A percentile compares a stretch with the other conserved stretches of the same genome.
Evolutionary conservation across 2,888 invertebrate species (phyloP).

Genomic region (Drosophila engyochracea): DNA sequence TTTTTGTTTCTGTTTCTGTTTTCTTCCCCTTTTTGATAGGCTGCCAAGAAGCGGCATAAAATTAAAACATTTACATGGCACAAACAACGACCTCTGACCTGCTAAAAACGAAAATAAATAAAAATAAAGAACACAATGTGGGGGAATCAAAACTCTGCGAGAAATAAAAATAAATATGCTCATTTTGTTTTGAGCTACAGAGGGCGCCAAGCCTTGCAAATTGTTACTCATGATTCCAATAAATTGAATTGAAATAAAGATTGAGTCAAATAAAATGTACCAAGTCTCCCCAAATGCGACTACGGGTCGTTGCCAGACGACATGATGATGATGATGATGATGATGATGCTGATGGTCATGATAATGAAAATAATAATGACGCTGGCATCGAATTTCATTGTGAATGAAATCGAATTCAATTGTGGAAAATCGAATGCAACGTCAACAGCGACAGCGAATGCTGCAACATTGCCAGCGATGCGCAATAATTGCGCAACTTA

Average conservation of each 20-base stretch:
- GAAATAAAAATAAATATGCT: constrained; percentile 51
- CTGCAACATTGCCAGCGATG: constrained; percentile 40
- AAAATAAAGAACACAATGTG: constrained; percentile 7
- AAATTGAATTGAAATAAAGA: constrained; percentile 49
- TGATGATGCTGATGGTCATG: constrained; percentile 50
- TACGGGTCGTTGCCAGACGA: constrained; percentile 43
- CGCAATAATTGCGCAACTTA: constrained; percentile 68
- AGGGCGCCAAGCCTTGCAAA: constrained; percentile 70
- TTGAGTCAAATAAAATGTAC: constrained; percentile 45
- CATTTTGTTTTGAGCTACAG: constrained; percentile 60
- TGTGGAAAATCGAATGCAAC: constrained; percentile 57
- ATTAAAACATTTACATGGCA: constrained; percentile 75
- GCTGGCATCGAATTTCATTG: constrained; percentile 57
- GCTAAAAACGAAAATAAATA: not conserved
- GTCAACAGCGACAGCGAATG: constrained; percentile 24
- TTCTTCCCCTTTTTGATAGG: constrained; percentile 54
- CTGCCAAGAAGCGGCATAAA: constrained; percentile 63
- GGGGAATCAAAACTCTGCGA: not conserved
- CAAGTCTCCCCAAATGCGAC: constrained; percentile 11
- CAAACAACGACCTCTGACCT: constrained; percentile 45
- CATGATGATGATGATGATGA: constrained; percentile 45
- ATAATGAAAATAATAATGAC: constrained; percentile 48
- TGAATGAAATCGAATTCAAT: constrained; percentile 66
- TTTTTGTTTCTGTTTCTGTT: constrained; percentile 15
- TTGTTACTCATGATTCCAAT: constrained; percentile 72